Base-by-base conservation (phyloP, 2,113 vertebrate genomes). In the Hippocampus comes region DNA sequence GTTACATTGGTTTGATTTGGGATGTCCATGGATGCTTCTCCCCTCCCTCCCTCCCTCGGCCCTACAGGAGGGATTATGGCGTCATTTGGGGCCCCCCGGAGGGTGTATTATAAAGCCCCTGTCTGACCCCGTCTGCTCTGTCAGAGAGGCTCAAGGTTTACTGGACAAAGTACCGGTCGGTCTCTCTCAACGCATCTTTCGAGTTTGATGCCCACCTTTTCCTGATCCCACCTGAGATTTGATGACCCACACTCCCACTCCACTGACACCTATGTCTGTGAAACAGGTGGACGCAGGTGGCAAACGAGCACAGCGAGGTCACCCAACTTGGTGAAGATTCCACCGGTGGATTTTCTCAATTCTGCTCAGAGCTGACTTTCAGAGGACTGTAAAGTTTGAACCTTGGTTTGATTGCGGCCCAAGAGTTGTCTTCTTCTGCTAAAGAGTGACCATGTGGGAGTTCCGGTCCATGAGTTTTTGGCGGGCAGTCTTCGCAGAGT, bases 401-500 rank as follows among this genome's bases (percentile, higher is more conserved):
- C 21, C 55, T 66, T 63, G 81, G 69, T 68, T 78, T 81, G 38
- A 65, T 25, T 27, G 53, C 53, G 81, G 78, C 63, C 53, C 43
- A 72, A 76, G 55, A 78, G 38, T 56, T 53, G 41, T 75, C 72
- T 78, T 75, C 56, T 63, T 76, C 72, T 72, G 72, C 61, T 53
- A 61, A 75, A 84, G 84, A 68, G 78, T 77, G 89, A 91, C 75
- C 89, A 98, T 98, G 96, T 96, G 94, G 96, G 96, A 97, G 91
- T 93, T 97, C 81, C 91, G 94, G 48, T 96, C 95, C 34, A 91
- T 95, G 93, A 93, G 94, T 91, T 98, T 97, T 81, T 98, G 96
- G 95, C 94, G 96, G 92, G 95, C 95, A 15, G 89, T 97, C 78
- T 94, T 95, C 34, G 95, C 95, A 4, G 95, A 97, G 87, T 96